phyloP scores from a whole-genome alignment of 2,113 vertebrate genomes.

The Pimephales promelas region DNA sequence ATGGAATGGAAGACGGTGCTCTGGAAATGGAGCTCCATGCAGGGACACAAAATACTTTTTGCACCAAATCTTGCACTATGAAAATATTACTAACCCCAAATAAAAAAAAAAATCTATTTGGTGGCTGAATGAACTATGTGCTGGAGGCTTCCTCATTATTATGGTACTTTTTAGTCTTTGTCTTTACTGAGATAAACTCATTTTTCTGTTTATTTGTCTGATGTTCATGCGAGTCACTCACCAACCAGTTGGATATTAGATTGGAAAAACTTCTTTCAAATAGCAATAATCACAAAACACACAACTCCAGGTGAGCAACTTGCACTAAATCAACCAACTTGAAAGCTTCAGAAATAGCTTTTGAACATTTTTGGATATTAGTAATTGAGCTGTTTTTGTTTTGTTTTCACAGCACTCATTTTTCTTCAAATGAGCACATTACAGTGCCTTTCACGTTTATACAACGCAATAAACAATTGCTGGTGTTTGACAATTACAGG shows the following conservation, averaged over 20 bases:
- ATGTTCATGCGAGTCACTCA: background rate
- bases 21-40: background rate
- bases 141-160: background rate
- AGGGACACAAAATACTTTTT: background rate
- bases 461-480: background rate
- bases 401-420: background rate
- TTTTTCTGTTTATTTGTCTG: background rate
- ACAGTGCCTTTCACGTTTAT: background rate
- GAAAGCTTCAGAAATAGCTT: background rate
- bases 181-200: background rate
- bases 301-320: background rate
- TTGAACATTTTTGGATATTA: background rate
- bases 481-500: background rate
- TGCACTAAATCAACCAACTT: background rate
- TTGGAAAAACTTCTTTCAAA: background rate
- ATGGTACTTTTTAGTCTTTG: background rate
- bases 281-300: background rate
- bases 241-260: background rate
- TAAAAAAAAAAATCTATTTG: background rate
- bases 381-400: background rate
- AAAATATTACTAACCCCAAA: background rate
- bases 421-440: constrained; percentile 12
- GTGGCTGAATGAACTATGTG: background rate
- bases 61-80: background rate
- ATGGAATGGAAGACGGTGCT: background rate